Evolutionary conservation across 2,888 invertebrate species (phyloP).

Genomic region (Adelognathus sp.): DNA sequence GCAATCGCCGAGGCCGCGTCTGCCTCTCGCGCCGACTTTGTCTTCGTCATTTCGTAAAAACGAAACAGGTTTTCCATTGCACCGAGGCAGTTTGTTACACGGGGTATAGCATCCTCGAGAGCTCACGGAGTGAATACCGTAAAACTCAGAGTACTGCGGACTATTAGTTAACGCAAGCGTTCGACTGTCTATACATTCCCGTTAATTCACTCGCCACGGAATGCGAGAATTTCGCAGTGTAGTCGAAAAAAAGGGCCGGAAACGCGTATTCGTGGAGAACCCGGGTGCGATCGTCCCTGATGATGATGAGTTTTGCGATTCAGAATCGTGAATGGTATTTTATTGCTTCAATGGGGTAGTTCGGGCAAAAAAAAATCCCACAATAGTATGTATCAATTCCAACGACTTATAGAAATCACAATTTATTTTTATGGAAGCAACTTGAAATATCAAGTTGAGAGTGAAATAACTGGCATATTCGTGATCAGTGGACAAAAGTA

Average conservation of each 20-base stretch:
- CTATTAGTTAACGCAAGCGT: background rate
- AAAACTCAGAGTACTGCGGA: background rate
- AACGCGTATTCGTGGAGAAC: background rate
- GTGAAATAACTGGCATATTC: too few species aligned
- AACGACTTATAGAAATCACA: too few species aligned
- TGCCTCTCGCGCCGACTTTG: slow-evolving; percentile 20
- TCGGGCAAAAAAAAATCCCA: too few species aligned
- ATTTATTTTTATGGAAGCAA: too few species aligned
- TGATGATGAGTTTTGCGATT: too few species aligned
- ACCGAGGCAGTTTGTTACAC: background rate
- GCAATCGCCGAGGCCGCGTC: slow-evolving; percentile 38
- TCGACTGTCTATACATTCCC: background rate
- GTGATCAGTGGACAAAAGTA: too few species aligned
- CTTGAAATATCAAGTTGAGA: too few species aligned
- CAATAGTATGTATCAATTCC: too few species aligned
- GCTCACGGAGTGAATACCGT: background rate
- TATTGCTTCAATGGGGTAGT: too few species aligned
- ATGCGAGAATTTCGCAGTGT: background rate
- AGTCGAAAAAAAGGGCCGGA: background rate
- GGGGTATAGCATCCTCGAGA: background rate
- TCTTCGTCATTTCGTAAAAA: slow-evolving; percentile 47
- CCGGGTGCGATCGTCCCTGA: too few species aligned
- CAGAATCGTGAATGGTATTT: too few species aligned
- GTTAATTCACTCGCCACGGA: background rate
- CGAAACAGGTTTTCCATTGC: slow-evolving; percentile 49